Base-by-base conservation (phyloP, 2,888 invertebrate genomes). In the Lithophane ornitopus region DNA sequence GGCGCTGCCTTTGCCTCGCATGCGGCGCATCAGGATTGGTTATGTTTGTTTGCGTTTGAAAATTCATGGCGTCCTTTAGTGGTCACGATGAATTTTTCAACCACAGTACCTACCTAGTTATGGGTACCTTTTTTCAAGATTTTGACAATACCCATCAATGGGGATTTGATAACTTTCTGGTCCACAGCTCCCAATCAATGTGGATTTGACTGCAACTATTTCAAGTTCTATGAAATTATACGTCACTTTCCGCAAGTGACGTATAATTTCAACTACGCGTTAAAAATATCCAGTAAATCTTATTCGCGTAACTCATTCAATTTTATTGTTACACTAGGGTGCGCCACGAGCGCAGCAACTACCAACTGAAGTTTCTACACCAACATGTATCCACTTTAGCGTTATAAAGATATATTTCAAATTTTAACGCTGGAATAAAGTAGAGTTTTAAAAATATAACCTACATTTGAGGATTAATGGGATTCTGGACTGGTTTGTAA, bases 321-420 rank as follows among this genome's bases (percentile, higher is more conserved):
- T 63, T 65, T 68, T 58, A 85, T 78, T 77, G 81, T 87, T 81
- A 77, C 85, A 71, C 76, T 26, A 67, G 84, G 74, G 80, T 74
- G 81, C 81, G 74, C 85, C 82, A 52, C 67, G 70, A 66, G 74
- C 41, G 41, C 65, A 49, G 61, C 52, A 0, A 9, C 4, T 19
- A 46, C 12, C 22, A 14, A 49, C 22, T 34, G 62, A 22, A 56
- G 62, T 66, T 54, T 12, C 22, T n/a, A 72, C 58, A 75, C 39
- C 70, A 72, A 80, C 76, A 78, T 79, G 68, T 71, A 74, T 76
- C 74, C 73, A 76, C 65, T 76, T 73, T 66, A 59, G 58, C 62
- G 44, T 62, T 72, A 78, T 74, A 65, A 70, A 62, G 44, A 49
- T 76, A 41, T 28, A 69, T 73, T 44, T 78, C 49, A 74, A 72